Base-by-base conservation (phyloP, 92 coral and sea anemone genomes). In the Isaurus tuberculatus region DNA sequence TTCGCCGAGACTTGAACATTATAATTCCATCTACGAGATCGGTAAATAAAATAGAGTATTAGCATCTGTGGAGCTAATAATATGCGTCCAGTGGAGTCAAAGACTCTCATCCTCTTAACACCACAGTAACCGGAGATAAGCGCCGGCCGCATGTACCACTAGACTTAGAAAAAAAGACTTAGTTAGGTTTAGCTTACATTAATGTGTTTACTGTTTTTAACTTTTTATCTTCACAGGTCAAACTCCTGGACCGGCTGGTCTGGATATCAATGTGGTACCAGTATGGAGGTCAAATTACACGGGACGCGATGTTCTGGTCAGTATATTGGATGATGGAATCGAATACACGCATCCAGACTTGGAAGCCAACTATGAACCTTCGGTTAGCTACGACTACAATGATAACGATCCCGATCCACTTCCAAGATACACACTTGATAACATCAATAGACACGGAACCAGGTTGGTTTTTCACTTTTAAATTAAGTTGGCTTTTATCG, bases 371-470 rank as follows among this genome's bases (percentile, higher is more conserved):
- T 64, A 68, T 6, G 74, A 68, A 27, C 22, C 51, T 19, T 14
- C 28, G 0, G 74, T 27, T 65, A 83, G 70, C 69, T 42, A 46
- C 60, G 74, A 68, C 15, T 64, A 68, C 83, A 83, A 68, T 37
- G 31, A 16, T 37, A 13, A n/a, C 28, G 74, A 68, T 29, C 0
- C 20, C 0, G 83, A 87, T 48, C 86, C 87, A 4, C 26, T 65
- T 5, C 87, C 90, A 3, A 36, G 87, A 8, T 74, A 82, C 55
- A 73, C 87, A 14, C n/a, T 3, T 1, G 51, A 73, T 40, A 36
- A 87, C 67, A 9, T 82, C 32, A 87, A 87, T 49, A 87, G 72
- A 61, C 90, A 87, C 73, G 90, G 90, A 65, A 87, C 90, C 33
- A 87, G 90, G 90, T 82, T n/a, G n/a, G n/a, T n/a, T n/a, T n/a